phyloP scores from a whole-genome alignment of 2,113 vertebrate species.

The Regulus satrapa region DNA sequence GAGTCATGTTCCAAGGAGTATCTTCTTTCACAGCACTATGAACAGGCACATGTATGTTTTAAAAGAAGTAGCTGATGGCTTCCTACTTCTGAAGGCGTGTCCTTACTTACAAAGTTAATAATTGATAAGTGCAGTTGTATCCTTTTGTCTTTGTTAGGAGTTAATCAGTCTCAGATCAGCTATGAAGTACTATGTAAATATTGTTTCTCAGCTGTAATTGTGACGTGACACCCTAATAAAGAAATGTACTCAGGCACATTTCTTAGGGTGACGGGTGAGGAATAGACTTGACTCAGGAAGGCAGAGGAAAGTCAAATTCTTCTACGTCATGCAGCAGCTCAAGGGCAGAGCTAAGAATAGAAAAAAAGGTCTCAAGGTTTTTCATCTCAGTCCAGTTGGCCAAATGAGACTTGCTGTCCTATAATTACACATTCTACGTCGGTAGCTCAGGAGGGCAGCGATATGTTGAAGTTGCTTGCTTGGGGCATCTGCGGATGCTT shows the following conservation, averaged over 20 bases:
- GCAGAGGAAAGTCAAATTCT: neutral
- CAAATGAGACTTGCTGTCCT: neutral
- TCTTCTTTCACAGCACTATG: neutral
- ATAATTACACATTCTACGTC: accelerated
- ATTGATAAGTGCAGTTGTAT: neutral
- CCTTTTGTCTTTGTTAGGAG: neutral
- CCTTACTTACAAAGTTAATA: neutral
- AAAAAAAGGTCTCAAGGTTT: neutral
- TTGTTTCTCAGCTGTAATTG: neutral
- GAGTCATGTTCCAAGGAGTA: neutral
- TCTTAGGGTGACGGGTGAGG: neutral
- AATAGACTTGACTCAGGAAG: neutral
- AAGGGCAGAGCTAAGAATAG: slow-evolving; percentile 33
- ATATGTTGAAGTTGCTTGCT: neutral
- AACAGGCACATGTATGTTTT: neutral
- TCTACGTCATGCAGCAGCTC: neutral
- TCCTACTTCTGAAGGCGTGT: neutral
- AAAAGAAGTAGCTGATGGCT: neutral
- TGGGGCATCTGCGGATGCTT: neutral
- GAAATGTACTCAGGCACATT: neutral
- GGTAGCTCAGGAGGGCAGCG: neutral
- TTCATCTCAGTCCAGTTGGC: neutral
- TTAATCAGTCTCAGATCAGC: neutral
- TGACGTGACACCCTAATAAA: neutral
- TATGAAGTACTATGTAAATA: neutral